Conservation (phyloP, 2,888 invertebrate species). For the Cerastis leucographa region DNA sequence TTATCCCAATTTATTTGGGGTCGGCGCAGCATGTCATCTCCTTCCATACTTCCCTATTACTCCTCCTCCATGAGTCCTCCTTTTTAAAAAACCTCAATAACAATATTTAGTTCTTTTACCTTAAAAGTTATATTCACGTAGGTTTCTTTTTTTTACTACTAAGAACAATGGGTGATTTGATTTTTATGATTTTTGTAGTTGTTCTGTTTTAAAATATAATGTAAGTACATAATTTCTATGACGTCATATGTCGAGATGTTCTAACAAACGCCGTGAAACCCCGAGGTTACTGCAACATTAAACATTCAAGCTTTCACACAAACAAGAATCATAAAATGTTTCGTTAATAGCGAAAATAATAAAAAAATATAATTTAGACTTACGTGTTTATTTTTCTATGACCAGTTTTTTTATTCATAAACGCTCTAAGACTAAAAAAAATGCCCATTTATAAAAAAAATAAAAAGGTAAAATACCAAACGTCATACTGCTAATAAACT, state of each 20-base stretch:
- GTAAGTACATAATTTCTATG: slow-evolving; percentile 2
- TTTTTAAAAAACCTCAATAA: too few relatives aligned
- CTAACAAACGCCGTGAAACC: neutral
- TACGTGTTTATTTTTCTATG: neutral
- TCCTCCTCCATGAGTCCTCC: too few relatives aligned
- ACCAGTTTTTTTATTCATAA: neutral
- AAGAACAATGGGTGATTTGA: slow-evolving; percentile 29
- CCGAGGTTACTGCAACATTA: neutral
- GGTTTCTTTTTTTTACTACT: slow-evolving; percentile 19
- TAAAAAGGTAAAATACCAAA: neutral
- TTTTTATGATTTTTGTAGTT: neutral
- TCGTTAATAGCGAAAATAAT: too few relatives aligned
- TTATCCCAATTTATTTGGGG: too few relatives aligned
- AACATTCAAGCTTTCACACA: neutral
- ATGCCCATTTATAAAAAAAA: neutral
- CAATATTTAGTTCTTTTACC: neutral
- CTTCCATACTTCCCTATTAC: too few relatives aligned
- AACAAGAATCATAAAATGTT: neutral
- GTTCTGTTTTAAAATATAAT: neutral
- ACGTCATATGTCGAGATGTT: slow-evolving; percentile 12
- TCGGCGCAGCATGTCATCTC: too few relatives aligned
- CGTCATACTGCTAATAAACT: neutral
- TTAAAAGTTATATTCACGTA: neutral
- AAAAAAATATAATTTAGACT: neutral
- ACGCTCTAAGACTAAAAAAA: too few relatives aligned